A percentile compares a stretch with the other conserved stretches of the same genome.
Evolutionary conservation across 1,140 invertebrate species (phyloP).

Genomic region (Oreohelix idahoensis): DNA sequence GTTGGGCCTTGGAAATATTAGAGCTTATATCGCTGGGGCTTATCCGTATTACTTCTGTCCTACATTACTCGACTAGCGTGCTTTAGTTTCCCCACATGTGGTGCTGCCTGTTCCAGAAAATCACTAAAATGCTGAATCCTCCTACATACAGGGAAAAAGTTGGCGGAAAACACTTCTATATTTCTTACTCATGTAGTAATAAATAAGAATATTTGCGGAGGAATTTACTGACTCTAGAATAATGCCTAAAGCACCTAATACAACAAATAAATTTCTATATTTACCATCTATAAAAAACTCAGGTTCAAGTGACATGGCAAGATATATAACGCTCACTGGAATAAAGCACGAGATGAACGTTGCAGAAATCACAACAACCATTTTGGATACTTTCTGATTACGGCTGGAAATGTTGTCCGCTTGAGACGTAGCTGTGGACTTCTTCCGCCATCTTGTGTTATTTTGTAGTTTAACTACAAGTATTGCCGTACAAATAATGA

Average conservation of each 20-base stretch:
- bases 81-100: no score
- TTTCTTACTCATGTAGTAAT: not conserved
- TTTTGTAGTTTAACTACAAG: not conserved
- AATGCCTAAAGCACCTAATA: not conserved
- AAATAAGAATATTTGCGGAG: not conserved
- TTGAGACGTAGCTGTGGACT: not conserved
- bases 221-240: constrained; percentile 4
- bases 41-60: no score
- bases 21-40: no score
- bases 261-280: not conserved
- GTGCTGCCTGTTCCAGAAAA: no score
- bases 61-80: no score
- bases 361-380: not conserved
- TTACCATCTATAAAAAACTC: not conserved
- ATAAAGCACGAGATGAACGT: not conserved
- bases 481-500: not conserved
- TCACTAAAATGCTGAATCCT: no score
- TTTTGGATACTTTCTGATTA: constrained; percentile 12
- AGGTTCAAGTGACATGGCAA: not conserved
- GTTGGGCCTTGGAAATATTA: no score
- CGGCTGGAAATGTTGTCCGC: not conserved
- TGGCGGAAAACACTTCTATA: no score
- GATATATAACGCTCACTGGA: not conserved
- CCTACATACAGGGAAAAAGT: no score
- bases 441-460: not conserved